Base-by-base conservation (phyloP, 2,888 invertebrate genomes). In the Chalcis sispes region DNA sequence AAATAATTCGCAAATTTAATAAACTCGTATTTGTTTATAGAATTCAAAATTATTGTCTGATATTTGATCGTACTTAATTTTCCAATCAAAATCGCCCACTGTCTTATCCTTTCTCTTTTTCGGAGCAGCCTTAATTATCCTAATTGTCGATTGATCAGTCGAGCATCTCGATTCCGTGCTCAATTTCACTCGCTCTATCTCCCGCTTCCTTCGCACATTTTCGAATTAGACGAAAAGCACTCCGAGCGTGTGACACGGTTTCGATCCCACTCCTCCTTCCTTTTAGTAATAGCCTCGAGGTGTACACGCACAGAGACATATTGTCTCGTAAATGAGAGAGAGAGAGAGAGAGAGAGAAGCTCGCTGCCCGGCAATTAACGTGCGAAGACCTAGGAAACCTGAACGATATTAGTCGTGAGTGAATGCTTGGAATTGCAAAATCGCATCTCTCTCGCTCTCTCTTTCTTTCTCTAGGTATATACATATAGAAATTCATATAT, bases 211-310 rank as follows among this genome's bases (percentile, higher is more conserved):
- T n/a, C n/a, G n/a, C n/a, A 25, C 61, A 52, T 66, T 66, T 71
- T 66, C 75, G 61, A 75, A 75, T 75, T 66, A 71, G 61, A 75
- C 59, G 71, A 61, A 70, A 36, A 54, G 52, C 52, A 58, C 32
- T 13, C 18, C 23, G 25, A 65, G 65, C 29, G 50, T 52, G 36
- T 25, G 29, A 4, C 48, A 18, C 25, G 27, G 56, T 18, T 27
- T 20, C n/a, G n/a, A 20, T 65, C 13, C 23, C 25, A 25, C 48
- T n/a, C 36, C 10, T 7, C 10, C 23, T 40, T 62, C 7, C 2
- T 5, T 13, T 46, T 32, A 40, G 18, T 69, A 64, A 52, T 23
- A 59, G 27, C 18, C 48, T 2, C 18, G 1, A 29, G 46, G 23
- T 15, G 1, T 27, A 18, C 29, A 25, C n/a, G 54, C 29, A 52